phyloP scores from a whole-genome alignment of 2,113 vertebrate genomes.

The Sterrhoptilus dennistouni region DNA sequence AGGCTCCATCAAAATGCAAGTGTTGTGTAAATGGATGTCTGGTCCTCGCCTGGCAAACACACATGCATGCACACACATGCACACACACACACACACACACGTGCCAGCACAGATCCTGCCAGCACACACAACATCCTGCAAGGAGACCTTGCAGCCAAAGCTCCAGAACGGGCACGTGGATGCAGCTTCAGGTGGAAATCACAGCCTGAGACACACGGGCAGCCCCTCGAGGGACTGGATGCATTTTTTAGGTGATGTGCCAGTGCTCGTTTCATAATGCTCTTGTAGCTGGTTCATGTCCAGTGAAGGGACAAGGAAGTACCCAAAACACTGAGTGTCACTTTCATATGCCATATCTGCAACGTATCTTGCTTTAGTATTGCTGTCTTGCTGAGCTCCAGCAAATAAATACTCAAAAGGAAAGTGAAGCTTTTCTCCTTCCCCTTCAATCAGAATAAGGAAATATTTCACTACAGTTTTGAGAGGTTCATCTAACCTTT shows the following conservation, averaged over 20 bases:
- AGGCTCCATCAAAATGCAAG: neutral
- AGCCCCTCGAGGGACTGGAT: no score
- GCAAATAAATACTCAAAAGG: neutral
- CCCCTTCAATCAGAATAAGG: neutral
- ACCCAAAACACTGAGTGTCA: neutral
- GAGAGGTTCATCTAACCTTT: neutral
- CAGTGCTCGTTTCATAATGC: neutral
- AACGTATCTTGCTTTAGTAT: neutral
- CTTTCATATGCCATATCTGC: rapidly evolving
- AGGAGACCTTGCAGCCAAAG: neutral
- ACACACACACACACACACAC: no score
- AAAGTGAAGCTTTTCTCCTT: neutral
- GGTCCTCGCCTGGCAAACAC: neutral
- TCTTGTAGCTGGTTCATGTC: neutral
- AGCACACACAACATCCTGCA: rapidly evolving
- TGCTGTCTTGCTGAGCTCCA: neutral
- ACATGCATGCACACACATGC: no score
- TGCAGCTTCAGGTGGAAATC: neutral
- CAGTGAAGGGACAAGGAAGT: neutral
- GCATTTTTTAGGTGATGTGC: neutral
- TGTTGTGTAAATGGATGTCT: rapidly evolving
- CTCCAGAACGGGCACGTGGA: neutral
- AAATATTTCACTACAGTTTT: neutral
- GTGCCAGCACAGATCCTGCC: no score
- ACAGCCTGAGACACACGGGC: rapidly evolving